Percentiles rank a stretch among this genome's conserved stretches.
These are phyloP conservation scores for Periophthalmodon schlosseri DNA, from an alignment of 2,113 vertebrate genomes.

Conservation along the genomic window DNA sequence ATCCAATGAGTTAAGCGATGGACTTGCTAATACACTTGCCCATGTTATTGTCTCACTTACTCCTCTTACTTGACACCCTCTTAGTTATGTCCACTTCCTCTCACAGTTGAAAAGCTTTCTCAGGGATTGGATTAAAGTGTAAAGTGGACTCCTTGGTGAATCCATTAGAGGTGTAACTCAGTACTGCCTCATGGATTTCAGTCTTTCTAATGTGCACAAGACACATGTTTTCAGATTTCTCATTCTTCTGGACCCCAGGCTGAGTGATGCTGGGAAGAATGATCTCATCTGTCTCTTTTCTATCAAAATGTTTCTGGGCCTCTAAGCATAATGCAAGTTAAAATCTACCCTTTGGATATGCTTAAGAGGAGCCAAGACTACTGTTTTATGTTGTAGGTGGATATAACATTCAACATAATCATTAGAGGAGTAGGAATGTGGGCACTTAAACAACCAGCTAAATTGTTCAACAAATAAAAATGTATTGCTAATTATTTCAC, in stretches of 20 bases:
- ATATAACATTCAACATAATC: neutral
- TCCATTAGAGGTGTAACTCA: conserved; percentile 66
- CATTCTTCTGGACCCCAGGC: neutral
- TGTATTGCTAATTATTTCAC: neutral
- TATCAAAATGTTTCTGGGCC: neutral
- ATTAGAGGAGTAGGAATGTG: neutral
- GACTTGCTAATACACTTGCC: neutral
- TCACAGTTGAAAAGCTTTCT: conserved; percentile 71
- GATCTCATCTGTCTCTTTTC: neutral
- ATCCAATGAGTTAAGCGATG: neutral
- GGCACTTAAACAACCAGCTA: neutral
- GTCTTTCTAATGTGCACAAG: conserved; percentile 24
- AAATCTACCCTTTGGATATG: neutral
- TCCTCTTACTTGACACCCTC: conserved; percentile 25
- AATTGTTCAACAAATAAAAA: neutral
- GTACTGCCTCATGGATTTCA: conserved; percentile 48
- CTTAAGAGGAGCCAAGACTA: neutral
- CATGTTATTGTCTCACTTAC: conserved; percentile 26
- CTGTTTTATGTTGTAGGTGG: neutral
- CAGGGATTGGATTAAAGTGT: conserved; percentile 74
- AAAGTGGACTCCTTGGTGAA: conserved; percentile 64
- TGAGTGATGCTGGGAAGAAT: neutral
- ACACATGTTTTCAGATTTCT: conserved; percentile 10
- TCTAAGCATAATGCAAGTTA: neutral
- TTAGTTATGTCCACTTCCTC: conserved; percentile 38